A percentile compares a stretch with the other conserved stretches of the same genome.
These are phyloP conservation scores for Tylochromis polylepis DNA, from an alignment of 2,113 vertebrate genomes.

Conservation along the genomic window DNA sequence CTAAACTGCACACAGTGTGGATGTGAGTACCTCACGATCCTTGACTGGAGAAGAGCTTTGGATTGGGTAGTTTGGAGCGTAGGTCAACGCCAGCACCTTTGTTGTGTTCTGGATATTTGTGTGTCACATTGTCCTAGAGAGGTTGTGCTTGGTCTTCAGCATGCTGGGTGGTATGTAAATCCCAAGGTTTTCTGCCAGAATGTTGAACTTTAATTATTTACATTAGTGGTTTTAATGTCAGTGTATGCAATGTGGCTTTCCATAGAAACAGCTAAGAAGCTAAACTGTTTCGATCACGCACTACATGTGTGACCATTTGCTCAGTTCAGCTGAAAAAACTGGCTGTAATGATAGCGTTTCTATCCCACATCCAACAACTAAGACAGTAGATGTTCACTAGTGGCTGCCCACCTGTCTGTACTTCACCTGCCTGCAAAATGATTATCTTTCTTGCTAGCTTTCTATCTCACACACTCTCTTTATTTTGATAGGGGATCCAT, in stretches of 20 bases:
- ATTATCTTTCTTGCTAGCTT: slow-evolving; percentile 23
- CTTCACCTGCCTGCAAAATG: slow-evolving; percentile 5
- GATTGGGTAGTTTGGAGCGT: neutral
- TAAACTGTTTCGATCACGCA: neutral
- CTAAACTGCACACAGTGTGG: neutral
- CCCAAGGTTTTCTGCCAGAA: neutral
- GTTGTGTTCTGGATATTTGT: neutral
- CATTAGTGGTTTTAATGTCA: neutral
- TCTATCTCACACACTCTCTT: slow-evolving; percentile 26
- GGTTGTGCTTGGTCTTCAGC: neutral
- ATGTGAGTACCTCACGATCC: neutral
- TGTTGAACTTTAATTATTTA: neutral
- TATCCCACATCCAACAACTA: slow-evolving; percentile 11
- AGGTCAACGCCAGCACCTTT: neutral
- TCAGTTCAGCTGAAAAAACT: neutral
- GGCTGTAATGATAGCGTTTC: neutral
- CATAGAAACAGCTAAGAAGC: neutral
- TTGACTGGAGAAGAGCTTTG: neutral
- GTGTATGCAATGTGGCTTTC: neutral
- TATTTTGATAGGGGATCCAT: slow-evolving; percentile 65
- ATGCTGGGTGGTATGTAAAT: neutral
- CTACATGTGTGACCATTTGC: neutral
- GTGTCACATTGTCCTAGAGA: neutral
- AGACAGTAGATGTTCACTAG: slow-evolving; percentile 5
- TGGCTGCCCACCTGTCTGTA: slow-evolving; percentile 36